Evolutionary conservation across 2,797 vertebrate genomes (phyloP), one percentile per base, ranked within the genome.

Genomic region (Naso thynnoides): DNA sequence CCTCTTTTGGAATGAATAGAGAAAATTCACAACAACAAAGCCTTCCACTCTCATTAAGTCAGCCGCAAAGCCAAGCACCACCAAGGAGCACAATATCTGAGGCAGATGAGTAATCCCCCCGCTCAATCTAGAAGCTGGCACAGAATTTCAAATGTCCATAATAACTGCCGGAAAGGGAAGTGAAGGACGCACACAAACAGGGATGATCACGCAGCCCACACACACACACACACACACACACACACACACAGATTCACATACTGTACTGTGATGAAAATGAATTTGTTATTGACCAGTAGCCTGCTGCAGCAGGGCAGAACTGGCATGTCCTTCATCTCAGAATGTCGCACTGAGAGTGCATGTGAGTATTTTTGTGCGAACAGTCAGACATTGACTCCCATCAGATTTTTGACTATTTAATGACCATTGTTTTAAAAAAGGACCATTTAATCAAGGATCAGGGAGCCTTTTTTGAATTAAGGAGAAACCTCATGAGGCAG

Each of bases 21-120:
- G 94, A 94, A 93, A n/a, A 89, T 94, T 95, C 94, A 90, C 92
- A 93, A 94, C 95, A 96, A 95, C 94, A 95, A 95, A 94, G 90
- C 87, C 89, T 92, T 93, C 92, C 76, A 82, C 91, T 94, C 93
- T 94, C 92, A 95, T 95, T 95, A 95, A 94, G 88, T 94, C 93
- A 86, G 93, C 88, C 41, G 84, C 91, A 91, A 90, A 93, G 90
- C 90, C 86, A 82, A 88, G 84, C 89, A 79, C 86, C 86, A 86
- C 89, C 90, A 81, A 89, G 90, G 89, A 94, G 91, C 90, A 89
- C 89, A 88, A 88, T 91, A 92, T 93, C 89, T 86, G 88, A 93
- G 90, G 90, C 89, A 90, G 92, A 87, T 88, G 93, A 91, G 89
- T 94, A 95, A 95, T 94, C 91, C 93, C 86, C 85, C 85, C 15